These are phyloP conservation scores for Solenopsis fugax DNA, from an alignment of 1,140 invertebrate genomes.

Conservation along the genomic window DNA sequence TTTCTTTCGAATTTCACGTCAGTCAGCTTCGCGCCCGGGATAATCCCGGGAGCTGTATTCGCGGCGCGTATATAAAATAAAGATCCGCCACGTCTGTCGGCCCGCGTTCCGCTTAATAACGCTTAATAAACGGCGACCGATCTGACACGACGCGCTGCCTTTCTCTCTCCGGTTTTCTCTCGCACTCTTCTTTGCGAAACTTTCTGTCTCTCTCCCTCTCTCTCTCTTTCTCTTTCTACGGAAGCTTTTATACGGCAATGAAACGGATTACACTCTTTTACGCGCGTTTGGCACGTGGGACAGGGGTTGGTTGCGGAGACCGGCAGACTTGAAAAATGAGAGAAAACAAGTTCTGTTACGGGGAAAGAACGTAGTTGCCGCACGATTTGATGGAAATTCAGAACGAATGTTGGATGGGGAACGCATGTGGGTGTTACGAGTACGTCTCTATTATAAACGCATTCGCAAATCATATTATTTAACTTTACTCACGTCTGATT, in stretches of 20 bases:
- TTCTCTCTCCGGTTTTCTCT: conserved; percentile 23
- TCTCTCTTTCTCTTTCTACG: not conserved
- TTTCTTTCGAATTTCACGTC: conserved; percentile 84
- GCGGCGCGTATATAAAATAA: conserved; percentile 83
- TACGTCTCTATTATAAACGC: conserved; percentile 22
- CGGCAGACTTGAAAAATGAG: conserved; percentile 37
- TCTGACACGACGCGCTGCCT: conserved; percentile 67
- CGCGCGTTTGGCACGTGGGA: conserved; percentile 60
- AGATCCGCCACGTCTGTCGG: conserved; percentile 76
- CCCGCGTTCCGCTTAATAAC: conserved; percentile 80
- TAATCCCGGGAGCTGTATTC: conserved; percentile 82
- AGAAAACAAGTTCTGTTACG: not conserved
- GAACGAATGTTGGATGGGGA: not conserved
- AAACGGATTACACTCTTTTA: conserved; percentile 76
- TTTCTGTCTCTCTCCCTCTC: not conserved
- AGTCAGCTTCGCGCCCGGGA: conserved; percentile 79
- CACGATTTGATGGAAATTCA: conserved; percentile 24
- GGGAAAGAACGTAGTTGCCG: not conserved
- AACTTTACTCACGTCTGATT: conserved; percentile 7
- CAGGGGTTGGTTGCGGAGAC: not conserved
- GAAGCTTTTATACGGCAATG: conserved; percentile 74
- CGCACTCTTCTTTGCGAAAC: not conserved
- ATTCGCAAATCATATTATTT: not conserved
- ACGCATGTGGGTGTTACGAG: conserved; percentile 1
- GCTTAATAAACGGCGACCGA: conserved; percentile 80